Base-by-base conservation (phyloP, 2,113 vertebrate species). In the Atherinomorus stipes region DNA sequence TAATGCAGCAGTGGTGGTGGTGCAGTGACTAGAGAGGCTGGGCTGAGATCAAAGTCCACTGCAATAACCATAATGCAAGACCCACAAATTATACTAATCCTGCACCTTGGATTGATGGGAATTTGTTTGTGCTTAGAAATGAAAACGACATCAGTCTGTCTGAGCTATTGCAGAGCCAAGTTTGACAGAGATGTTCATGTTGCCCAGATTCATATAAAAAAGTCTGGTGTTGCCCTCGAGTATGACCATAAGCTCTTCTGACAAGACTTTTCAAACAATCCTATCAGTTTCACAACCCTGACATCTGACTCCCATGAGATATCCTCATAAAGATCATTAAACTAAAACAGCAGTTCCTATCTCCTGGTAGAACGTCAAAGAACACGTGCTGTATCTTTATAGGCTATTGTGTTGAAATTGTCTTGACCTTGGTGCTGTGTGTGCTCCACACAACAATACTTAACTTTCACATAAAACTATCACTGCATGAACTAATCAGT, bases 31-130 rank as follows among this genome's bases (percentile, higher is more conserved):
- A 53, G 22, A 37, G 16, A 56, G 19, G 31, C 34, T 51, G 1
- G 15, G 21, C 16, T 52, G n/a, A 49, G 45, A 64, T 40, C 18
- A 59, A 54, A 51, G 52, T 60, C 28, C 52, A 56, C 5, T 18
- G n/a, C 44, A 65, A 56, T 37, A 15, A 83, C 22, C n/a, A 22
- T 19, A 13, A 28, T 28, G 58, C 74, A 68, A 59, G 19, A 47
- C 42, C 49, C 47, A 23, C 7, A 52, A 10, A 47, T 65, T 7
- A 18, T 5, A 2, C 11, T 61, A 63, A 74, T 65, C 53, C 62
- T 2, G 7, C 38, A 22, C 22, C 57, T 57, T 12, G 56, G 45
- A 45, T 19, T 1, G n/a, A 9, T 31, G 45, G 31, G 53, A 25
- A 71, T 31, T 12, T 10, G 2, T 19, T n/a, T 40, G 7, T 65